Conservation (phyloP, 2,113 vertebrate species). For the Pelecanus crispus region DNA sequence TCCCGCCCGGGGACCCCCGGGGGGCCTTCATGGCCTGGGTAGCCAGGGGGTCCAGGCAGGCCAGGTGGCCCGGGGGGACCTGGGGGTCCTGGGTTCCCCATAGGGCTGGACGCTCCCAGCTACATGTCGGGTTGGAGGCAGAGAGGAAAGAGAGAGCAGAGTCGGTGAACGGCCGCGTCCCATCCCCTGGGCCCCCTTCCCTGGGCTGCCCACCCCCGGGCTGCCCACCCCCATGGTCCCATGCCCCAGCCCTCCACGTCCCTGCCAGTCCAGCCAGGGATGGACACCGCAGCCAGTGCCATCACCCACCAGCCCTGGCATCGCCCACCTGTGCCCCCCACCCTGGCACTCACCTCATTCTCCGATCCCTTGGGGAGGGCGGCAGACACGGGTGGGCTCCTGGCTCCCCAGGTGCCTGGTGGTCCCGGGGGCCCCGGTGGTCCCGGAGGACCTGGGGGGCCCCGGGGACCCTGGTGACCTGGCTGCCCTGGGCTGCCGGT, state of each 20-base stretch:
- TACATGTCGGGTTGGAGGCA: background rate
- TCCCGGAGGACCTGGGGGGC: background rate
- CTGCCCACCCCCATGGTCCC: no score
- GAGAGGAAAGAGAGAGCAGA: background rate
- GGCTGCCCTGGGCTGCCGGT: constrained; percentile 21
- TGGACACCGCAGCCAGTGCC: background rate
- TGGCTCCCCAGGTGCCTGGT: background rate
- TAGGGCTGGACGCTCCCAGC: background rate
- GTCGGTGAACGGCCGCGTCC: fast-evolving
- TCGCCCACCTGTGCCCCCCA: fast-evolving
- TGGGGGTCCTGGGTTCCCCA: background rate
- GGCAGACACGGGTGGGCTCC: fast-evolving
- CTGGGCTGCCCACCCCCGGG: background rate
- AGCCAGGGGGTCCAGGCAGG: background rate
- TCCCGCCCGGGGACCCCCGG: constrained; percentile 36
- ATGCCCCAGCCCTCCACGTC: fast-evolving
- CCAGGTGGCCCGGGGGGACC: background rate
- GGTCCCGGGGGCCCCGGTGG: background rate
- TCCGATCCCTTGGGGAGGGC: background rate
- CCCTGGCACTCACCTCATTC: background rate
- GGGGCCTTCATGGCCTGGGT: constrained; percentile 25
- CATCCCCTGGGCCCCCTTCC: background rate
- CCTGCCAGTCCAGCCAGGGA: fast-evolving
- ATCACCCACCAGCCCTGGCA: background rate
- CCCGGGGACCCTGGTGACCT: constrained; percentile 23